Evolutionary conservation across 2,113 vertebrate species (phyloP).

Genomic region (Tragelaphus scriptus): DNA sequence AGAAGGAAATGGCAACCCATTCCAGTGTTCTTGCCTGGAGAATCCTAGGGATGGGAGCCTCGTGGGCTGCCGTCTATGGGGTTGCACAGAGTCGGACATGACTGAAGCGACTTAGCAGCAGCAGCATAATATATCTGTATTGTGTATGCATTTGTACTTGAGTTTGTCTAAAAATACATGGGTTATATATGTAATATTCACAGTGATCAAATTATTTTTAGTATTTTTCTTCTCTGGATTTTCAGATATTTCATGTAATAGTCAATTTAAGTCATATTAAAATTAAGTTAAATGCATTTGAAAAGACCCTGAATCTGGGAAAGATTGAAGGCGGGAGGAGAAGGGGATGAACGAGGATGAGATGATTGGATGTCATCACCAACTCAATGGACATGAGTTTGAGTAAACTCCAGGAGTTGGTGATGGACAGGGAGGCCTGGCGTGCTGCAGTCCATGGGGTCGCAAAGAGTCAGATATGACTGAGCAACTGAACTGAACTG

Average conservation of each 20-base stretch:
- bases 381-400: not conserved
- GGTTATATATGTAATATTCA: not conserved
- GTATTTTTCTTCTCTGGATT: not conserved
- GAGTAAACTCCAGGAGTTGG: not conserved
- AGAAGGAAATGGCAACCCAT: too few species aligned
- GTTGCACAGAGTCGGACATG: too few species aligned
- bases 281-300: not conserved
- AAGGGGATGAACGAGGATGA: not conserved
- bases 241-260: not conserved
- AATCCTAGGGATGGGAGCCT: too few species aligned
- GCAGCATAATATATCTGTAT: not conserved
- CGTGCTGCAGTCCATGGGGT: fast-evolving
- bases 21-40: too few species aligned
- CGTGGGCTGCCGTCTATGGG: too few species aligned
- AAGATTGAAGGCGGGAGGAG: not conserved
- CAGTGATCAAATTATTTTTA: not conserved
- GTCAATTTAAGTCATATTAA: not conserved
- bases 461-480: fast-evolving
- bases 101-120: too few species aligned
- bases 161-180: not conserved
- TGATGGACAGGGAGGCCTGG: not conserved
- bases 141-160: not conserved
- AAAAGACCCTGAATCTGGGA: not conserved
- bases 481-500: not conserved
- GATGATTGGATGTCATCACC: not conserved